These are phyloP conservation scores for Parus major DNA, from an alignment of 2,113 vertebrate species.

Conservation along the genomic window DNA sequence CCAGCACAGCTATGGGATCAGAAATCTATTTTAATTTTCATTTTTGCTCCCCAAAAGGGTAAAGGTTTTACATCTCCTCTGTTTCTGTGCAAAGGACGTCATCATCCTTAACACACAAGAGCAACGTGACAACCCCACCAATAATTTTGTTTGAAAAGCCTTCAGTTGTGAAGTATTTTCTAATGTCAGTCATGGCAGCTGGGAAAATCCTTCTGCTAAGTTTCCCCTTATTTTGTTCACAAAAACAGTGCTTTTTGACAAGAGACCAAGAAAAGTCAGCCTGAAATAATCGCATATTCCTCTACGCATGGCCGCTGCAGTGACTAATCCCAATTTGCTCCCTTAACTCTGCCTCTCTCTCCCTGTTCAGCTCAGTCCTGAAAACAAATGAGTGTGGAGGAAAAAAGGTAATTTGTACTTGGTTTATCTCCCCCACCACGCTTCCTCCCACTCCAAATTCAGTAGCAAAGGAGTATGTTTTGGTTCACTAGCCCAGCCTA, in stretches of 20 bases:
- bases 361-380: neutral
- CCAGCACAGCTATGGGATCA: neutral
- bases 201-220: neutral
- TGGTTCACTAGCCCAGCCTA: neutral
- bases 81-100: rapidly evolving
- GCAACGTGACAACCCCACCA: neutral
- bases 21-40: neutral
- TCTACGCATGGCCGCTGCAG: neutral
- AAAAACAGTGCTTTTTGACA: neutral
- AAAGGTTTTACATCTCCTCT: neutral
- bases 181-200: neutral
- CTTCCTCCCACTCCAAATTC: neutral
- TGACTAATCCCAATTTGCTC: conserved; percentile 4
- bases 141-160: neutral
- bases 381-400: neutral
- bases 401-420: conserved; percentile 13
- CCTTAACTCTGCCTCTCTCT: neutral
- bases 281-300: neutral
- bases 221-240: neutral
- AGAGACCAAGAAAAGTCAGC: neutral
- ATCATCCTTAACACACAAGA: neutral
- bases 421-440: neutral
- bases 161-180: neutral
- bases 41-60: neutral
- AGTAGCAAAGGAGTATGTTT: neutral